These are phyloP conservation scores for Nyleta sp. DNA, from an alignment of 2,888 invertebrate genomes.

Conservation along the genomic window DNA sequence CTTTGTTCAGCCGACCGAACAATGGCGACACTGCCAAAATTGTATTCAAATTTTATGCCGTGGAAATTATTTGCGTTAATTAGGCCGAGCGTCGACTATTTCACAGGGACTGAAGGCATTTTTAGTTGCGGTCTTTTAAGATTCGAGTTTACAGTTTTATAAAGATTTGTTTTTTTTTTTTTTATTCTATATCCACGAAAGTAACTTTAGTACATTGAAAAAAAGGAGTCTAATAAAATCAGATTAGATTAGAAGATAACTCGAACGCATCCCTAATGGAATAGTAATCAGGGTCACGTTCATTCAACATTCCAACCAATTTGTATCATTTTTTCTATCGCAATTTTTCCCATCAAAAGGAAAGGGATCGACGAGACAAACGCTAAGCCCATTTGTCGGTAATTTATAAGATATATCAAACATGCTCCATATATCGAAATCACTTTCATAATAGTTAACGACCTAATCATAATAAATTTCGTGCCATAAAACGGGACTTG, in stretches of 20 bases:
- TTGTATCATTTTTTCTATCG: no score
- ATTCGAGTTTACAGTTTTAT: no score
- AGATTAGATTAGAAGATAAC: no score
- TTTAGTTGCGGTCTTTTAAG: not conserved
- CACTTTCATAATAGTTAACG: conserved; percentile 52
- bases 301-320: no score
- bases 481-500: conserved; percentile 39
- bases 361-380: conserved; percentile 13
- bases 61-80: conserved; percentile 14
- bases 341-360: no score
- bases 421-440: conserved; percentile 44
- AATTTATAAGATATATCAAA: conserved; percentile 50
- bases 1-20: conserved; percentile 34
- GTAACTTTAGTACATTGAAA: no score
- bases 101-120: not conserved
- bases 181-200: no score
- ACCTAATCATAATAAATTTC: conserved; percentile 57
- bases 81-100: not conserved
- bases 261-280: no score
- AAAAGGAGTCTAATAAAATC: no score
- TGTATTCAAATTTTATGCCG: conserved; percentile 30
- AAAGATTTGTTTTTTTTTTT: no score
- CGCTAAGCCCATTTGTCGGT: conserved; percentile 16
- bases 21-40: conserved; percentile 37
- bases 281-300: no score